Evolutionary conservation across 2,888 invertebrate species (phyloP).

Genomic region (Drosophila monieri): DNA sequence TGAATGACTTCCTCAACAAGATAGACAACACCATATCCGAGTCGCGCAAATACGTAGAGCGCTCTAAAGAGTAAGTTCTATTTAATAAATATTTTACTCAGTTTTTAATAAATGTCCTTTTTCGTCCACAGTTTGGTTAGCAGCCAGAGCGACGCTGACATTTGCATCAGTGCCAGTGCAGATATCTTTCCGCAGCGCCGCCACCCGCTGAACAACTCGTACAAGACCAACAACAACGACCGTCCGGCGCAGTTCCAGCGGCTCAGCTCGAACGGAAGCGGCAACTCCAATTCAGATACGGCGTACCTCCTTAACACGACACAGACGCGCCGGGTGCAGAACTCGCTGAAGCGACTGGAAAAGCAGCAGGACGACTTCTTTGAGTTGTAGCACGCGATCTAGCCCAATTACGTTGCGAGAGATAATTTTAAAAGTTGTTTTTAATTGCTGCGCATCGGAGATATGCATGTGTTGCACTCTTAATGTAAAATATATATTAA

Average conservation of each 20-base stretch:
- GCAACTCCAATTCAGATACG: constrained; percentile 82
- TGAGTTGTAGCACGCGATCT: constrained; percentile 90
- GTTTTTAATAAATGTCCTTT: background rate
- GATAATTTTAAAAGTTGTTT: constrained; percentile 65
- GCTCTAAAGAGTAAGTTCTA: constrained; percentile 94
- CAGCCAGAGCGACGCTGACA: constrained; percentile 82
- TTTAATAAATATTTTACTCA: too few species aligned
- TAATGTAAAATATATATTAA: constrained; percentile 59
- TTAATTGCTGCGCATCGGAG: constrained; percentile 55
- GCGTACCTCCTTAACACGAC: constrained; percentile 87
- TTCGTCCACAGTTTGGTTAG: constrained; percentile 70
- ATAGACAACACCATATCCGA: constrained; percentile 93
- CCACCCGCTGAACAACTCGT: constrained; percentile 80
- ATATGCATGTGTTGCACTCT: constrained; percentile 48
- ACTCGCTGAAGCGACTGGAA: constrained; percentile 92
- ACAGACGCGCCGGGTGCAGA: constrained; percentile 91
- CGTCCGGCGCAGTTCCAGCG: constrained; percentile 75
- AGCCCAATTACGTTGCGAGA: constrained; percentile 52
- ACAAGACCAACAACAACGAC: constrained; percentile 76
- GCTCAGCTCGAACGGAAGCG: constrained; percentile 85
- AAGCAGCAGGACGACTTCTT: constrained; percentile 95
- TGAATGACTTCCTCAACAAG: constrained; percentile 92
- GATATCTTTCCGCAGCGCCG: constrained; percentile 77
- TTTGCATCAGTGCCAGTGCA: constrained; percentile 73
- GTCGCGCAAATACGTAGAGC: constrained; percentile 92